Evolutionary conservation across 1,140 invertebrate genomes (phyloP), one percentile per base, ranked within the genome.

Genomic region (Drosophila gunungcola): DNA sequence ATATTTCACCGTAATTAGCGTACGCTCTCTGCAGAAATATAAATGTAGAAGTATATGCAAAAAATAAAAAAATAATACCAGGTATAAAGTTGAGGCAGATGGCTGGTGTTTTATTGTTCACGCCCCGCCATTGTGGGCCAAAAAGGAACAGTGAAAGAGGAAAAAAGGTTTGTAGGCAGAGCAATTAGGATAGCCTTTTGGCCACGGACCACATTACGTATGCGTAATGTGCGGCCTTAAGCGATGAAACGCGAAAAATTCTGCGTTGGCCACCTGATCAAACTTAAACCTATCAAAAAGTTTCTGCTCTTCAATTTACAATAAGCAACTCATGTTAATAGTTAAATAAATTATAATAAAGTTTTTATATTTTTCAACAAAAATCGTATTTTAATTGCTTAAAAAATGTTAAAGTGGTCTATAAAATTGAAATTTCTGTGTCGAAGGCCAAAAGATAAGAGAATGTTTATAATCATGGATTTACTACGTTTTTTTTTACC

Each of bases 171-270:
- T 53, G 64, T 36, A 29, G 52, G n/a, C 46, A 34, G n/a, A 55
- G 65, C 74, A 77, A 77, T 76, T 77, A 77, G 73, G 51, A 29
- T 77, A 49, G 16, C 63, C 43, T 51, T 48, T 53, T 42, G 32
- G 56, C n/a, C 36, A 27, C 36, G 74, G 46, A 69, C 58, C 70
- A 86, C 83, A 63, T 72, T 75, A 89, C 83, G 83, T 88, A 88
- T 88, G 52, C 67, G 75, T 77, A 83, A 83, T 85, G 70, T 79
- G 65, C 38, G 54, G 27, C 6, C 11, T 52, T 10, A 21, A 42
- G 27, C 29, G 36, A 10, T 34, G 60, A 27, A 36, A 27, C 4
- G 16, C 9, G 51, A 16, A 43, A 16, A 64, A 16, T 64, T 21
- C 32, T 12, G 12, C 25, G 34, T 13, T 32, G n/a, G 2, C 25